Base-by-base conservation (phyloP, 2,888 invertebrate species). In the Dioctria rufipes region DNA sequence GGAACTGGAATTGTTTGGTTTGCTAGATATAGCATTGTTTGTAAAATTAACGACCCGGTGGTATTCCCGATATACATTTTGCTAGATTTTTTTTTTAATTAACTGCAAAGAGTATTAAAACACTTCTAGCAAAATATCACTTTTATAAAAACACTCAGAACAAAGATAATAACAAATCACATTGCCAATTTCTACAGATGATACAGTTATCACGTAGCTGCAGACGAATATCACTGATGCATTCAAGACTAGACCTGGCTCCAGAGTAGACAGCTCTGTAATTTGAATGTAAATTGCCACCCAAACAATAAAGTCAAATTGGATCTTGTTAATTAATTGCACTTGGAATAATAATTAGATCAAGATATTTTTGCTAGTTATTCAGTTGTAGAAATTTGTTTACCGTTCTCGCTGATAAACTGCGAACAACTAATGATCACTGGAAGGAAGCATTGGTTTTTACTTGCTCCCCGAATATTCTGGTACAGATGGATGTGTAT, bases 11-110 rank as follows among this genome's bases (percentile, higher is more conserved):
- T 88, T 39, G 88, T 87, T 80, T 88, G 88, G 85, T 89, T 88
- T 13, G 89, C 88, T 85, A 89, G 85, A 83, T 88, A 89, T 78
- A 89, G 84, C 88, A 89, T 88, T 51, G 89, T 89, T 84, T 89
- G 88, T 82, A 89, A 85, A 86, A 89, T 87, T 77, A 89, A 84
- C 84, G 89, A 88, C 82, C 87, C 87, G 4, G 88, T 88, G n/a
- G 87, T 84, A 81, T 88, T 89, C 73, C 87, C 85, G 81, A 88
- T 86, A 83, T 86, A 86, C 88, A 88, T 77, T 60, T 80, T 63
- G 8, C 66, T 25, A 25, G 25, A 1, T 25, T 25, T 25, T 25
- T 25, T 25, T 25, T 25, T 25, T 25, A 25, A 25, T 25, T 25
- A 25, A 25, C 25, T 25, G 25, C 25, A 2, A 25, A 25, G 2